Conservation (phyloP, 2,888 invertebrate species). For the Athetis lepigone region DNA sequence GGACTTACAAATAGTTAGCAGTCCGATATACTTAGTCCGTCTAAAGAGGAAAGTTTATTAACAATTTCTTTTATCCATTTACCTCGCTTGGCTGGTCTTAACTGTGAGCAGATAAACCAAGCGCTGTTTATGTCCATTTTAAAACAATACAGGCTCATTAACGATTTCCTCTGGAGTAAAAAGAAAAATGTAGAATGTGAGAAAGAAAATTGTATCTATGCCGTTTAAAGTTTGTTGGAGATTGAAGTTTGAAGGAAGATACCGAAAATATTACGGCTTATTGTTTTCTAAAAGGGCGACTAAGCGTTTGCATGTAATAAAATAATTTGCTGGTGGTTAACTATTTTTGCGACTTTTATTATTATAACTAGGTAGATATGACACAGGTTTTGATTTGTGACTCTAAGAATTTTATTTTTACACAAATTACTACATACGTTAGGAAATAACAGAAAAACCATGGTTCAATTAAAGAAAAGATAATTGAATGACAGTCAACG, state of each 20-base stretch:
- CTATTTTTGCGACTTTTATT: too few species aligned
- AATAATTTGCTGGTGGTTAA: too few species aligned
- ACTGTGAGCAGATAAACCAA: conserved; percentile 43
- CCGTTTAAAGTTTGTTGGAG: not conserved
- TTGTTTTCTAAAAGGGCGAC: too few species aligned
- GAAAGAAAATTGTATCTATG: conserved; percentile 12
- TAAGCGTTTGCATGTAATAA: too few species aligned
- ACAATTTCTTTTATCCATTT: conserved; percentile 60
- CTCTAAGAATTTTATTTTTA: too few species aligned
- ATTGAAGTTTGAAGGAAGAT: not conserved
- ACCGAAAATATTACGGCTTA: too few species aligned
- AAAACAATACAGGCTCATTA: conserved; percentile 50
- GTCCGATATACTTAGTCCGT: conserved; percentile 18
- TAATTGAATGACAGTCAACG: too few species aligned
- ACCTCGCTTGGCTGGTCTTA: conserved; percentile 48
- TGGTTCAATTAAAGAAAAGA: too few species aligned
- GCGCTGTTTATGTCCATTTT: conserved; percentile 48
- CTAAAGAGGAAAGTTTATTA: conserved; percentile 56
- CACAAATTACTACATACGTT: too few species aligned
- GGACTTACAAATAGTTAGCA: conserved; percentile 19
- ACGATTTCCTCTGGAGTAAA: conserved; percentile 44
- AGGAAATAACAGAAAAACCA: too few species aligned
- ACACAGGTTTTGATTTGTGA: too few species aligned
- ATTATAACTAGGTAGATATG: too few species aligned
- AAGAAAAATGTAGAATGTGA: conserved; percentile 21